Conservation (phyloP, 2,888 invertebrate species). For the Serripes groenlandicus region DNA sequence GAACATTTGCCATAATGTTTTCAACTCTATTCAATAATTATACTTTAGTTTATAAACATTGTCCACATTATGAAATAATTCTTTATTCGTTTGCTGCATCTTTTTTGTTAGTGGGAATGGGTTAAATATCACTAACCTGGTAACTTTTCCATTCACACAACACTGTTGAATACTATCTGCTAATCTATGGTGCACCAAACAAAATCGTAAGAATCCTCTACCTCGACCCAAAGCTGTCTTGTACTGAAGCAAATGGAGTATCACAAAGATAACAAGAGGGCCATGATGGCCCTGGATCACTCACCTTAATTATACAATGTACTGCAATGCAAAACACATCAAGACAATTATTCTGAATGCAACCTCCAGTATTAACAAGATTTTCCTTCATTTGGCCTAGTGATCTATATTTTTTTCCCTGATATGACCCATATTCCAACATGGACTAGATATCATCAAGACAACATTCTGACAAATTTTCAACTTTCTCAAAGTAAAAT, state of each 20-base stretch:
- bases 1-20: background rate
- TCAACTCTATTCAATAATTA: background rate
- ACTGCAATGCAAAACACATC: no score
- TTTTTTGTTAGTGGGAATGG: background rate
- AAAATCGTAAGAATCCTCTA: conserved; percentile 86
- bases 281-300: no score
- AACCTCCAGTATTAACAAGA: no score
- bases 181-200: conserved; percentile 86
- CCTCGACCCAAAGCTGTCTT: conserved; percentile 86
- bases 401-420: no score
- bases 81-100: background rate
- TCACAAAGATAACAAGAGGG: background rate
- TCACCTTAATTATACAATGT: no score
- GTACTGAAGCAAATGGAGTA: conserved; percentile 82
- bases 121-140: conserved; percentile 77
- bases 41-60: no score
- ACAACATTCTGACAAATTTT: no score
- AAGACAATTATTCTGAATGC: no score
- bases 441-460: no score
- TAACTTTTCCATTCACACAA: conserved; percentile 82
- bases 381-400: no score
- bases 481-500: no score
- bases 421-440: no score
- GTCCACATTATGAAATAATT: background rate
- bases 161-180: conserved; percentile 87